These are phyloP conservation scores for Actinostola sp. DNA, from an alignment of 92 coral and sea anemone species.

Conservation along the genomic window DNA sequence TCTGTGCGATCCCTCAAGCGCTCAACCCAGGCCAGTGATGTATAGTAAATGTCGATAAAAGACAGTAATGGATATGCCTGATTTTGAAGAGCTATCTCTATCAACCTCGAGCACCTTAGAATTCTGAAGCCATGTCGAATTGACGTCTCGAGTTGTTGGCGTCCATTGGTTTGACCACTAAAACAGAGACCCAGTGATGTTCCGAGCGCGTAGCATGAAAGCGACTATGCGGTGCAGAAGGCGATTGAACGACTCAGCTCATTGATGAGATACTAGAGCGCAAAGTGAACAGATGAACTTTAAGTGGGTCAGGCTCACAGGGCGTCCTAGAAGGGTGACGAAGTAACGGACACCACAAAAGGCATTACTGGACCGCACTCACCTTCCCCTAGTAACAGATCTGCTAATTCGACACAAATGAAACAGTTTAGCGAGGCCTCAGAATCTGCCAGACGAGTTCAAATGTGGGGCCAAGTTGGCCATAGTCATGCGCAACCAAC, in stretches of 20 bases:
- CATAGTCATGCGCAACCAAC: neutral
- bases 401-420: slow-evolving; percentile 72
- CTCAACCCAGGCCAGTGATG: slow-evolving; percentile 16
- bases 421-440: slow-evolving; percentile 57
- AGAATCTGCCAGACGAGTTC: neutral
- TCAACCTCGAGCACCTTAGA: slow-evolving; percentile 11
- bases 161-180: slow-evolving; percentile 6
- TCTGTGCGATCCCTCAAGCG: neutral
- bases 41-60: slow-evolving; percentile 21
- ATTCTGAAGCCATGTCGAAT: neutral
- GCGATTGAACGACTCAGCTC: slow-evolving; percentile 6
- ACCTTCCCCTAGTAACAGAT: slow-evolving; percentile 12
- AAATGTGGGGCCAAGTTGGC: neutral
- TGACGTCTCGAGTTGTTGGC: neutral
- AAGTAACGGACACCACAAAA: slow-evolving; percentile 16
- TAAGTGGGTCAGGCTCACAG: slow-evolving; percentile 32
- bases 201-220: too few species aligned
- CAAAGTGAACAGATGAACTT: slow-evolving; percentile 30
- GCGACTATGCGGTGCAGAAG: neutral
- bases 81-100: neutral
- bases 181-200: neutral
- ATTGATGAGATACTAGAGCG: slow-evolving; percentile 19
- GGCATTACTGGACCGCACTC: slow-evolving; percentile 1
- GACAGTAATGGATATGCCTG: slow-evolving; percentile 18
- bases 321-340: slow-evolving; percentile 16